Evolutionary conservation across 2,888 invertebrate species (phyloP), one percentile per base, ranked within the genome.

Genomic region (Caenorhabditis sp.): DNA sequence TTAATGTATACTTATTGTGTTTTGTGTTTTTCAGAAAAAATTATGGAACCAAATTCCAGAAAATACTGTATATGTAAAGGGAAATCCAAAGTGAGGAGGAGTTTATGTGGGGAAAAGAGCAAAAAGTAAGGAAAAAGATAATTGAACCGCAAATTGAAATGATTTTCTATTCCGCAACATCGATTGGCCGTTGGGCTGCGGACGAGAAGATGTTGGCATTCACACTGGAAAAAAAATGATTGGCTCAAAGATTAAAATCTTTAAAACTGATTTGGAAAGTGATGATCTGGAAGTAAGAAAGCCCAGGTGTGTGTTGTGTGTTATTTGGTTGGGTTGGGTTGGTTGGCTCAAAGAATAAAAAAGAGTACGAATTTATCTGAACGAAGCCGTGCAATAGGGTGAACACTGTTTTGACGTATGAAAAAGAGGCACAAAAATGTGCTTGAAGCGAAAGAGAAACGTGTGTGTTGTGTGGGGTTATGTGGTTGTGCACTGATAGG

Each of bases 171-270:
- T 70, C 76, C 13, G 56, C 51, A 18, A 65, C 81, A 61, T 81
- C 81, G 8, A 81, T 76, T 32, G 81, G 81, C 50, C 81, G 76
- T 67, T 76, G 81, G 6, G 70, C 35, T 24, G 80, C 80, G 53
- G 80, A 78, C 15, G 82, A 82, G 69, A 82, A 82, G 65, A 82
- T 82, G 74, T 82, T 82, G 69, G 82, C 78, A 58, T 82, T 82
- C 58, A 82, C 82, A 70, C 82, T 82, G 82, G n/a, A n/a, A 60
- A 82, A 78, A 11, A 13, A 28, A 22, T 8, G 22, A 24, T 40
- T n/a, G 26, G 51, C 70, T 58, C n/a, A n/a, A n/a, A n/a, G n/a
- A n/a, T n/a, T n/a, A n/a, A n/a, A n/a, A n/a, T n/a, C n/a, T n/a
- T n/a, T n/a, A n/a, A n/a, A n/a, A n/a, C n/a, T n/a, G n/a, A n/a